Percentiles rank a stretch among this genome's conserved stretches.
These are phyloP conservation scores for Eupithecia centaureata DNA, from an alignment of 2,888 invertebrate species.

Conservation along the genomic window DNA sequence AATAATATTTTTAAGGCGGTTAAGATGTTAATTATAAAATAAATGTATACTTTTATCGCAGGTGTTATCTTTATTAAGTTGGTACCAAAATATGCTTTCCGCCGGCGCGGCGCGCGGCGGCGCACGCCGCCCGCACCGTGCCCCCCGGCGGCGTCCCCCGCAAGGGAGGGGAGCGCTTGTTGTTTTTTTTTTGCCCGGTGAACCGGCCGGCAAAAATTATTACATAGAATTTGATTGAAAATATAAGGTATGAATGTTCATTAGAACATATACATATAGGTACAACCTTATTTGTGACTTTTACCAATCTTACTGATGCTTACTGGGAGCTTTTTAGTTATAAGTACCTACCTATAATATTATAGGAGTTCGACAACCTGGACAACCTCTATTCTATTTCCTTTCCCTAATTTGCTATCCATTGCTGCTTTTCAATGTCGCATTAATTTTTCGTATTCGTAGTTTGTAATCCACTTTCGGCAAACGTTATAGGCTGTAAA, in stretches of 20 bases:
- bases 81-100: slow-evolving; percentile 43
- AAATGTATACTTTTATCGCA: slow-evolving; percentile 44
- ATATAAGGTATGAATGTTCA: no score
- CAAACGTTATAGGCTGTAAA: background rate
- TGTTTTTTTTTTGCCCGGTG: background rate
- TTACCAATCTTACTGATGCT: no score
- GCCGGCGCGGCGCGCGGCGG: slow-evolving; percentile 38
- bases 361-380: no score
- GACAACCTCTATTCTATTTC: background rate
- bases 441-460: background rate
- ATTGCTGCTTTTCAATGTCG: background rate
- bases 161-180: background rate
- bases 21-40: background rate
- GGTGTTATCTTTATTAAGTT: slow-evolving; percentile 58
- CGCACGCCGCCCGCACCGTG: background rate
- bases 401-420: background rate
- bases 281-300: no score
- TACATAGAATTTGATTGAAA: no score
- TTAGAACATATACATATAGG: no score
- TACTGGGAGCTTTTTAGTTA: no score
- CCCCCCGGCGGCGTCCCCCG: background rate
- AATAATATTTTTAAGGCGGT: background rate
- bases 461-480: background rate
- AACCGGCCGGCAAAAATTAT: background rate
- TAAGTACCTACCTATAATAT: no score